Evolutionary conservation across 2,888 invertebrate genomes (phyloP).

Genomic region (Drosophila heteroneura): DNA sequence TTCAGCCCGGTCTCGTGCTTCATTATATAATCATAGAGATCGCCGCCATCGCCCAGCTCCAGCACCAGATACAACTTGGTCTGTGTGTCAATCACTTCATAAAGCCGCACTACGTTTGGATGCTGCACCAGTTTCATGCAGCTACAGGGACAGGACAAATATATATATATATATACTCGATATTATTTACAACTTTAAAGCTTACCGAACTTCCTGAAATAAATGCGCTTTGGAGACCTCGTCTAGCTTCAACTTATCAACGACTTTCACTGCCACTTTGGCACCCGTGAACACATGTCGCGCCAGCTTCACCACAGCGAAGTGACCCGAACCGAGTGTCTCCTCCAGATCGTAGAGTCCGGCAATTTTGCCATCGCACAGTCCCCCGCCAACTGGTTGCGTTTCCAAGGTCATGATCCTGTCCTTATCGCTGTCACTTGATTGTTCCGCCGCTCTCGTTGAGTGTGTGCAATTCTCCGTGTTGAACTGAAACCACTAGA

Average conservation of each 20-base stretch:
- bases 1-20: conserved; percentile 95
- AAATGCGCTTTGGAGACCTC: conserved; percentile 97
- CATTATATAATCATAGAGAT: conserved; percentile 99
- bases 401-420: conserved; percentile 76
- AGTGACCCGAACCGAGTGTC: conserved; percentile 98
- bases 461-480: conserved; percentile 40
- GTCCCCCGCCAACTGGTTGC: conserved; percentile 70
- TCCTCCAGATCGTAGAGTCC: conserved; percentile 99
- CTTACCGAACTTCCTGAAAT: conserved; percentile 94
- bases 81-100: conserved; percentile 99
- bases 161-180: not conserved
- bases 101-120: conserved; percentile 98
- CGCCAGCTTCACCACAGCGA: conserved; percentile 99
- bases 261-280: conserved; percentile 98
- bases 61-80: conserved; percentile 98
- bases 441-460: conserved; percentile 19
- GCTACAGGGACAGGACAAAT: conserved; percentile 84
- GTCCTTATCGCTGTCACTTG: conserved; percentile 39
- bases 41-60: conserved; percentile 99
- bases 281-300: conserved; percentile 99
- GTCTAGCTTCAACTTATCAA: conserved; percentile 99
- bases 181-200: not conserved
- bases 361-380: conserved; percentile 92
- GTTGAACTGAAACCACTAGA: conserved; percentile 50
- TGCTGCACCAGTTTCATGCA: conserved; percentile 99